Evolutionary conservation across 2,888 invertebrate genomes (phyloP).

Genomic region (Scaptodrosophila latifasciaeformis): DNA sequence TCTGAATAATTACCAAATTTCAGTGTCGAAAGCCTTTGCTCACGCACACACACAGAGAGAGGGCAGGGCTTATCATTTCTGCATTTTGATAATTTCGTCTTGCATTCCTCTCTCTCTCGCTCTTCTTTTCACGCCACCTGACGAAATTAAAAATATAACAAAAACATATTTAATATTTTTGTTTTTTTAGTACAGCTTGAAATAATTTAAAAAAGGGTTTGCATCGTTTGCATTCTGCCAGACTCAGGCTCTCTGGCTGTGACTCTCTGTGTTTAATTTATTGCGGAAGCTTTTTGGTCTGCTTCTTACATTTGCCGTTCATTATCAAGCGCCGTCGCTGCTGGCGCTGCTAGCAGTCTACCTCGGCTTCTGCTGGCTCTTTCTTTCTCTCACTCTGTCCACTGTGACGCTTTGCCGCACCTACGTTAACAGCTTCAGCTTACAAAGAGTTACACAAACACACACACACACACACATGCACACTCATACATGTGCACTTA

Average conservation of each 20-base stretch:
- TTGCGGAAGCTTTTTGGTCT: constrained; percentile 59
- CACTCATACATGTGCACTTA: not conserved
- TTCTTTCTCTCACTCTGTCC: too few species aligned
- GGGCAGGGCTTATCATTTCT: not conserved
- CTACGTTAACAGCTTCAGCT: constrained; percentile 64
- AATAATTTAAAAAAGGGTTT: too few species aligned
- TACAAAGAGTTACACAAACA: too few species aligned
- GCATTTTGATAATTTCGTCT: constrained; percentile 1
- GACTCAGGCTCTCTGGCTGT: constrained; percentile 3
- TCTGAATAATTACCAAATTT: constrained; percentile 47
- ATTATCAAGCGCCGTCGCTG: constrained; percentile 55
- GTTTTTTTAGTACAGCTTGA: too few species aligned
- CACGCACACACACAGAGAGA: not conserved
- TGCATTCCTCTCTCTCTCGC: too few species aligned
- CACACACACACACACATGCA: too few species aligned
- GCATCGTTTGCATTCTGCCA: not conserved
- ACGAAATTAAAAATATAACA: too few species aligned
- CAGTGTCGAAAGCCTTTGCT: constrained; percentile 17
- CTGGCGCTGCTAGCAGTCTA: constrained; percentile 19
- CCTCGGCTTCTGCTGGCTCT: too few species aligned
- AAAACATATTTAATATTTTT: too few species aligned
- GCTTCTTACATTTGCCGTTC: constrained; percentile 47
- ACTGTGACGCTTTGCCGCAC: constrained; percentile 55
- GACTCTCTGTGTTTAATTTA: constrained; percentile 34
- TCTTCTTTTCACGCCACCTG: too few species aligned